Base-by-base conservation (phyloP, 2,888 invertebrate genomes). In the Hypomecis punctinalis region DNA sequence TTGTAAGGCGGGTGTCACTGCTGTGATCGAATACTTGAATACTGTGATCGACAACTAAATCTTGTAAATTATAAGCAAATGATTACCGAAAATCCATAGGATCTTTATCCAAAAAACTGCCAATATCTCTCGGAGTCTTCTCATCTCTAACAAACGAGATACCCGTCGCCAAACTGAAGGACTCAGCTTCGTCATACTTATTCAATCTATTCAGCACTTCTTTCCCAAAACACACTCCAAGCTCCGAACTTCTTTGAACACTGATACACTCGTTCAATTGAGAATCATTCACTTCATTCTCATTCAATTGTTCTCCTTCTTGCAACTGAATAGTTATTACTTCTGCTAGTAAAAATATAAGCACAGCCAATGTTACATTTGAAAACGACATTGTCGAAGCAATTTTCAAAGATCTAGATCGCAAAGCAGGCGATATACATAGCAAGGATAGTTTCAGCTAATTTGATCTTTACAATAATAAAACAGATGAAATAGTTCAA, bases 71-170 rank as follows among this genome's bases (percentile, higher is more conserved):
- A 23, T 23, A 23, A 23, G 6, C n/a, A 63, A 46, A 23, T 48
- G 61, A 6, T 79, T 94, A 96, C 94, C 96, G 94, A 67, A 96
- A 95, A 88, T 96, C 95, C 79, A 95, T 94, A 0, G 97, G 96
- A 88, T 97, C 96, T 68, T 95, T 95, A 75, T 96, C 96, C 70
- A 95, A 90, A 67, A 95, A 94, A 80, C 95, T 95, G 55, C 95
- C 93, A 64, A 95, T 90, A 66, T 96, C 95, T 57, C 97, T 94
- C 10, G 94, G 94, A 54, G 95, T 94, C 61, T 95, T 94, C 36
- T 95, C 95, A 77, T 95, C 95, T 76, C 95, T 94, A 0, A 94
- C 94, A 70, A 96, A 93, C 10, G 94, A 93, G 3, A 97, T 88
- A 10, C 95, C 96, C 40, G 93, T 94, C 0, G 95, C 94, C 61